Conservation (phyloP, 2,888 invertebrate species). For the Idaea biselata region DNA sequence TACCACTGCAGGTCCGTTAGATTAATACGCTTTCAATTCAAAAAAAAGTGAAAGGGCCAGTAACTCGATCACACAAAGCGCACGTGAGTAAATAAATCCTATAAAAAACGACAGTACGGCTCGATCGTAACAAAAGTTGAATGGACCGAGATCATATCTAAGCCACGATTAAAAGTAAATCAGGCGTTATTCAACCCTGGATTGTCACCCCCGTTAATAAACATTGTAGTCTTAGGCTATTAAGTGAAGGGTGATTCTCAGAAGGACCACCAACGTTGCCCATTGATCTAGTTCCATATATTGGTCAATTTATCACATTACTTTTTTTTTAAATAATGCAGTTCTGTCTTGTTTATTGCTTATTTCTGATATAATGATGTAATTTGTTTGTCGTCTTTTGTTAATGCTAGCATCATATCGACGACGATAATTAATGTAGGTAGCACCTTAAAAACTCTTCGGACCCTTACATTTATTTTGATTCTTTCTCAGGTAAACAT, state of each 20-base stretch:
- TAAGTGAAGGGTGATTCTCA: constrained; percentile 65
- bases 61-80: constrained; percentile 27
- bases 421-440: neutral
- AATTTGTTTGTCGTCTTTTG: constrained; percentile 60
- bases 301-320: constrained; percentile 46
- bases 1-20: too few species aligned
- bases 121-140: constrained; percentile 61
- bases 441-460: neutral
- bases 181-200: constrained; percentile 65
- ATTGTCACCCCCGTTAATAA: constrained; percentile 57
- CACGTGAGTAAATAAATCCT: constrained; percentile 17
- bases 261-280: constrained; percentile 72
- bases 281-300: constrained; percentile 61
- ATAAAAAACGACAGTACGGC: constrained; percentile 40
- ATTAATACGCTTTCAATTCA: neutral
- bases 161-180: constrained; percentile 73
- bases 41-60: constrained; percentile 12
- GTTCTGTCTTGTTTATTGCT: constrained; percentile 44
- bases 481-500: neutral
- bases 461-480: neutral
- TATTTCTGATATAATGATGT: constrained; percentile 51
- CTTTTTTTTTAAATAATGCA: constrained; percentile 34
- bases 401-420: constrained; percentile 14
- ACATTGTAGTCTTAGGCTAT: constrained; percentile 52
- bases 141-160: constrained; percentile 68